These are phyloP conservation scores for Candidula unifasciata DNA, from an alignment of 2,888 invertebrate species.

Conservation along the genomic window DNA sequence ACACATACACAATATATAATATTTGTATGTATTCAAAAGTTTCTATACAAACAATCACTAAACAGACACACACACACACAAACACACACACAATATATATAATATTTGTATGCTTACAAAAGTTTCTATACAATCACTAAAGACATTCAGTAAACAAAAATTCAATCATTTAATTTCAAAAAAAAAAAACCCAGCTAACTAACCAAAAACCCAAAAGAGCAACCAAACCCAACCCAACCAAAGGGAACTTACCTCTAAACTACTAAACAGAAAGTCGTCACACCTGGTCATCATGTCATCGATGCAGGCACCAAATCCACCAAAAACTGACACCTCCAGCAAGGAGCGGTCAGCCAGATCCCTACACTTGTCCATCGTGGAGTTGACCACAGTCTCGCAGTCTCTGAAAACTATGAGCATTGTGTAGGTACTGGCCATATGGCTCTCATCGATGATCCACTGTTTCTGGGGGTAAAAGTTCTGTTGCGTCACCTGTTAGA, in stretches of 20 bases:
- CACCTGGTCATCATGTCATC: conserved; percentile 40
- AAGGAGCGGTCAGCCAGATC: background rate
- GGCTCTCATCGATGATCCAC: conserved; percentile 14
- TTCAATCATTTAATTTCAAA: too few relatives aligned
- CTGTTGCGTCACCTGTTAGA: background rate
- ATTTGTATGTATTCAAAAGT: too few relatives aligned
- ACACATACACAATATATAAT: too few relatives aligned
- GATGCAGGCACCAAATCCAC: conserved; percentile 30
- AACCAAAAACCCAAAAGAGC: too few relatives aligned
- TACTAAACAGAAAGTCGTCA: conserved; percentile 31
- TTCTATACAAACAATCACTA: too few relatives aligned
- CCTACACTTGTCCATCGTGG: conserved; percentile 27
- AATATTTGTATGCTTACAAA: too few relatives aligned
- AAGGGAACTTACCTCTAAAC: background rate
- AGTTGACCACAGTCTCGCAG: conserved; percentile 12
- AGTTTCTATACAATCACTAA: too few relatives aligned
- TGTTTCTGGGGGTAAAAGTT: background rate
- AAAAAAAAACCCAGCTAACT: too few relatives aligned
- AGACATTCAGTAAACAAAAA: too few relatives aligned
- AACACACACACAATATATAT: too few relatives aligned
- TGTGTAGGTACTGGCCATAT: conserved; percentile 27
- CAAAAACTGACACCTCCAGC: conserved; percentile 44
- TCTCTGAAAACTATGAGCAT: background rate
- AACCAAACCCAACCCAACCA: too few relatives aligned
- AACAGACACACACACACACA: too few relatives aligned